Evolutionary conservation across 2,797 vertebrate species (phyloP), one percentile per base, ranked within the genome.

Genomic region (Simalia tracyae): DNA sequence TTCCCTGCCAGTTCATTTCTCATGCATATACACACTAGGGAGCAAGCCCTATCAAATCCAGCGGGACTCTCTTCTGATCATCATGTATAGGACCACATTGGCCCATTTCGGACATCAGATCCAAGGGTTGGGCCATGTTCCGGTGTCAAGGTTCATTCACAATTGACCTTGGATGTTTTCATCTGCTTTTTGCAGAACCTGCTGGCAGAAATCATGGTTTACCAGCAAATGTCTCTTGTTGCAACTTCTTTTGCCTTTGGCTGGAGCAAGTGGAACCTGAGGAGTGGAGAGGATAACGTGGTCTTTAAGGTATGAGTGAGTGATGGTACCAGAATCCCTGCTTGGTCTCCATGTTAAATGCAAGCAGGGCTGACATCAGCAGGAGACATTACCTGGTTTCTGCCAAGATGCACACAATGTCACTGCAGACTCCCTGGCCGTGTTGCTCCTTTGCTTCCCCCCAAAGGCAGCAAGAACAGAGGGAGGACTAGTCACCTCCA

Each of bases 201-300:
- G 14, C 72, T 97, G 2, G 96, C 97, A 76, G 99, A 99, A 95
- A 89, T 97, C 5, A 97, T 96, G 42, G 97, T 96, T 56, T 99
- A 99, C 63, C 97, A 98, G 72, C 98, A 99, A 96, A 99, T 99
- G 98, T 98, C 99, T 17, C 97, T 99, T 31, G 92, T 98, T 2
- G 97, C 98, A 54, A 97, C 98, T 1, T 97, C 98, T 9, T 98
- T 98, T 60, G 98, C 98, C 2, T 99, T 99, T 95, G 95, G 97
- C 0, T 97, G 98, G 98, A 99, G 99, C 97, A 98, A 96, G 91
- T 99, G 99, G 99, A 99, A 99, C 12, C 19, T 93, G n/a, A 88
- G 93, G 61, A 98, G 98, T 84, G 97, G 97, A 26, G 93, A 96
- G 3, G 97, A 98, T 11, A 96, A 97, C 68, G 94, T 98, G 0